Evolutionary conservation across 2,888 invertebrate species (phyloP).

Genomic region (Tipula unca): DNA sequence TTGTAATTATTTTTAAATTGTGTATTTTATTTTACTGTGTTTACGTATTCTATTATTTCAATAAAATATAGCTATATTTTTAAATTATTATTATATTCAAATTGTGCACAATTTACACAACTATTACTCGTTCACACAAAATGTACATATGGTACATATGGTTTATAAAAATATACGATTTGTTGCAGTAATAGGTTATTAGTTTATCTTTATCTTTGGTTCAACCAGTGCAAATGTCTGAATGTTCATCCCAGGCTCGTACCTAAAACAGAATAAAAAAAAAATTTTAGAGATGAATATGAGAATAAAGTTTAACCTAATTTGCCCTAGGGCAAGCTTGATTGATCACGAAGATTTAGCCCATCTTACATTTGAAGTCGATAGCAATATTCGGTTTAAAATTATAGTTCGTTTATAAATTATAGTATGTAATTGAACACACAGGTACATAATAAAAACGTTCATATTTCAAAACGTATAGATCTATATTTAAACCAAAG

Average conservation of each 20-base stretch:
- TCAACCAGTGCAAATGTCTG: conserved; percentile 74
- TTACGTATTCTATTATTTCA: background rate
- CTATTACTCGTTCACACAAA: background rate
- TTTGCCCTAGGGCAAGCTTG: too few species aligned
- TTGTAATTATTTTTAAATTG: conserved; percentile 1
- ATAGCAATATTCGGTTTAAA: too few species aligned
- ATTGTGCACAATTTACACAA: background rate
- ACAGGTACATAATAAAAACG: too few species aligned
- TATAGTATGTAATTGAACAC: too few species aligned
- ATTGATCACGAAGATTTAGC: too few species aligned
- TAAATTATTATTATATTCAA: background rate
- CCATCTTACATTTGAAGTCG: too few species aligned
- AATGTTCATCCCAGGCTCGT: conserved; percentile 80
- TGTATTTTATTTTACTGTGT: background rate
- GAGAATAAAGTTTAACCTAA: too few species aligned
- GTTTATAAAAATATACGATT: conserved; percentile 8
- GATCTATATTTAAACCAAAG: too few species aligned
- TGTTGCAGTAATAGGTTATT: background rate
- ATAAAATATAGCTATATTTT: background rate
- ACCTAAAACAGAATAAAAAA: conserved; percentile 49
- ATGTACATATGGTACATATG: background rate
- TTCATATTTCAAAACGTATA: too few species aligned
- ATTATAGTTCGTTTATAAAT: too few species aligned
- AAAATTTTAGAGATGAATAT: too few species aligned
- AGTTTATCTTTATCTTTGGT: conserved; percentile 19